Conservation (phyloP, 2,113 vertebrate genomes). For the Gallinago undulata region DNA sequence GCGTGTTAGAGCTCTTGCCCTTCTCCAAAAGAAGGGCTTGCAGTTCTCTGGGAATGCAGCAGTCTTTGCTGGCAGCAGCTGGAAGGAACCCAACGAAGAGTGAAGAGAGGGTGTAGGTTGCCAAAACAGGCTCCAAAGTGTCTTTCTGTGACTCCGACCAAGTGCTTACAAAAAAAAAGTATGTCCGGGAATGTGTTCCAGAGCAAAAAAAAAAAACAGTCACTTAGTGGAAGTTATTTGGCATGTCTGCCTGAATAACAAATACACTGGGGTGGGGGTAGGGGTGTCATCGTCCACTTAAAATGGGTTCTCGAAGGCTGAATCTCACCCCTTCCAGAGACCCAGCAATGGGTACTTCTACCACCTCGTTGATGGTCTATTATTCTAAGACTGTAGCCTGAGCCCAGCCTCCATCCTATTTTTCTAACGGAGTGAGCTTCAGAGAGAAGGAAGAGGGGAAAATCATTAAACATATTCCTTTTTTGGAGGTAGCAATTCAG, state of each 20-base stretch:
- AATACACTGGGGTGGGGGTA: neutral
- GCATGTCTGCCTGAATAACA: neutral
- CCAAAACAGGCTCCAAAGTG: neutral
- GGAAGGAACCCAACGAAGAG: neutral
- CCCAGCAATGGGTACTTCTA: neutral
- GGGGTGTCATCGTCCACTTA: neutral
- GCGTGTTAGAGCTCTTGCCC: accelerated
- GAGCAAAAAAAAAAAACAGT: neutral
- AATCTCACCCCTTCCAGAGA: neutral
- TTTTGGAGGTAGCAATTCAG: neutral
- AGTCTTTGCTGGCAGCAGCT: neutral
- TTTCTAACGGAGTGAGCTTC: neutral
- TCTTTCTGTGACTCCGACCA: neutral
- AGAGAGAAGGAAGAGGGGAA: neutral
- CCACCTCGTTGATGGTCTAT: accelerated
- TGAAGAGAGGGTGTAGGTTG: neutral
- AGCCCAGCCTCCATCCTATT: neutral
- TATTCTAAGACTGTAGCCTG: neutral
- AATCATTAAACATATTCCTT: neutral
- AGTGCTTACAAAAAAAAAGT: neutral
- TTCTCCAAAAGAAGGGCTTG: neutral
- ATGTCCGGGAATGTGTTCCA: neutral
- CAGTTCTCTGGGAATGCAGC: neutral
- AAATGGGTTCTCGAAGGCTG: neutral
- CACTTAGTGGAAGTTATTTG: neutral